A percentile compares a stretch with the other conserved stretches of the same genome.
phyloP scores from a whole-genome alignment of 2,888 invertebrate genomes.

The Leptodirus hochenwartii region DNA sequence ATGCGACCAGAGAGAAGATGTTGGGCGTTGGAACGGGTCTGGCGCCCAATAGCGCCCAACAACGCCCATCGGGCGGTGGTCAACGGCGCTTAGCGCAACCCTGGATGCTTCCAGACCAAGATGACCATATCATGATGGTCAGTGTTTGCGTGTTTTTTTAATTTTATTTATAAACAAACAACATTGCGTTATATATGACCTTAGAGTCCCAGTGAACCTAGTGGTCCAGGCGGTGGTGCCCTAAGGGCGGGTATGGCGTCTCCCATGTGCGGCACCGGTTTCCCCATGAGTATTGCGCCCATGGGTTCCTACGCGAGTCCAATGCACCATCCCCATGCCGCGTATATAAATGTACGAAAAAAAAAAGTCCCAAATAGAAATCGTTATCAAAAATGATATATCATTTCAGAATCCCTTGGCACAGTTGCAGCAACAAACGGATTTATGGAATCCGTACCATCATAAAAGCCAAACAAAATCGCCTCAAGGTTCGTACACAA shows the following conservation, averaged over 20 bases:
- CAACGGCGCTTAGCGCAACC: constrained; percentile 15
- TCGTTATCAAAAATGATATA: too few species aligned
- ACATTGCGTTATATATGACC: too few species aligned
- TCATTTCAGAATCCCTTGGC: constrained; percentile 18
- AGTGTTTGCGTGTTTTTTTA: constrained; percentile 10
- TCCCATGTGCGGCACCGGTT: constrained; percentile 20
- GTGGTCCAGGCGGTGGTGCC: constrained; percentile 5
- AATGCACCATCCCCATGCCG: constrained; percentile 13
- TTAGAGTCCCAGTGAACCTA: too few species aligned
- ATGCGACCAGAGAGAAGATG: constrained; percentile 25
- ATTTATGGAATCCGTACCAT: constrained; percentile 23
- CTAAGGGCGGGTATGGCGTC: too few species aligned
- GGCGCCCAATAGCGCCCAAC: constrained; percentile 35
- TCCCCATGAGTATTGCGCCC: constrained; percentile 19
- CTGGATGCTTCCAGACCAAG: constrained; percentile 17
- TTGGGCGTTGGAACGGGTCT: constrained; percentile 34
- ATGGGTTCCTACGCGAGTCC: constrained; percentile 20
- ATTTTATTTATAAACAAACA: too few species aligned
- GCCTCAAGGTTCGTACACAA: too few species aligned
- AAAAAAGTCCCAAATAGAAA: too few species aligned
- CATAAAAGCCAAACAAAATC: constrained; percentile 7
- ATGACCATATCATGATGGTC: constrained; percentile 24
- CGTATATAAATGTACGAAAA: background rate
- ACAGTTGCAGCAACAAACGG: constrained; percentile 22
- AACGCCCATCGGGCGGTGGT: constrained; percentile 25